Percentiles rank a stretch among this genome's conserved stretches.
These are phyloP conservation scores for Halocynthia aurantium DNA, from an alignment of 23 tunicate genomes.

Conservation along the genomic window DNA sequence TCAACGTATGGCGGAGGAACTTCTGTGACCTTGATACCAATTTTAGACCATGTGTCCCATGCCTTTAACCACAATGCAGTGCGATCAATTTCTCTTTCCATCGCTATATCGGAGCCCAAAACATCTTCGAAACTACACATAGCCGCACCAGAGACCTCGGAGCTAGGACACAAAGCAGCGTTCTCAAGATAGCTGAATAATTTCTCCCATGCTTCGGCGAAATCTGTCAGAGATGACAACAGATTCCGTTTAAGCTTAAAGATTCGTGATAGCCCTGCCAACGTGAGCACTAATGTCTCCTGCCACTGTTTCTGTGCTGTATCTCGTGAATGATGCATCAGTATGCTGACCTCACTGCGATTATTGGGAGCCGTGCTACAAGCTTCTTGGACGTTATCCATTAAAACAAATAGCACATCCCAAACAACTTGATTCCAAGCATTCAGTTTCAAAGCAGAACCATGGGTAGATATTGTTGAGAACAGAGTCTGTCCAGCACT, in stretches of 20 bases:
- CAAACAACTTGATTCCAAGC: slow-evolving; percentile 89
- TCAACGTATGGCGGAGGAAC: slow-evolving; percentile 65
- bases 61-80: slow-evolving; percentile 30
- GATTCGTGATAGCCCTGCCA: slow-evolving; percentile 84
- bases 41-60: slow-evolving; percentile 80
- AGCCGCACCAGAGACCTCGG: slow-evolving; percentile 80
- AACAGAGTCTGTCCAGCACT: slow-evolving; percentile 95
- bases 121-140: slow-evolving; percentile 91
- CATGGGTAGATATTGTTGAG: slow-evolving; percentile 88
- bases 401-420: slow-evolving; percentile 71
- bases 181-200: slow-evolving; percentile 57
- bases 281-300: slow-evolving; percentile 78
- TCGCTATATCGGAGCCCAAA: slow-evolving; percentile 34
- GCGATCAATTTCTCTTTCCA: not conserved
- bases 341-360: slow-evolving; percentile 25
- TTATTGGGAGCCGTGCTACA: slow-evolving; percentile 46
- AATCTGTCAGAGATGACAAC: slow-evolving; percentile 36
- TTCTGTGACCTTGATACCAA: slow-evolving; percentile 58
- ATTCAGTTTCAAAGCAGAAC: slow-evolving; percentile 40
- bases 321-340: slow-evolving; percentile 96
- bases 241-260: slow-evolving; percentile 63
- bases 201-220: slow-evolving; percentile 62
- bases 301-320: slow-evolving; percentile 99
- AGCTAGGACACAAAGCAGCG: slow-evolving; percentile 51
- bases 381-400: slow-evolving; percentile 86